A percentile compares a stretch with the other conserved stretches of the same genome.
phyloP scores from a whole-genome alignment of 1,140 invertebrate species.

The Philaenus spumarius region DNA sequence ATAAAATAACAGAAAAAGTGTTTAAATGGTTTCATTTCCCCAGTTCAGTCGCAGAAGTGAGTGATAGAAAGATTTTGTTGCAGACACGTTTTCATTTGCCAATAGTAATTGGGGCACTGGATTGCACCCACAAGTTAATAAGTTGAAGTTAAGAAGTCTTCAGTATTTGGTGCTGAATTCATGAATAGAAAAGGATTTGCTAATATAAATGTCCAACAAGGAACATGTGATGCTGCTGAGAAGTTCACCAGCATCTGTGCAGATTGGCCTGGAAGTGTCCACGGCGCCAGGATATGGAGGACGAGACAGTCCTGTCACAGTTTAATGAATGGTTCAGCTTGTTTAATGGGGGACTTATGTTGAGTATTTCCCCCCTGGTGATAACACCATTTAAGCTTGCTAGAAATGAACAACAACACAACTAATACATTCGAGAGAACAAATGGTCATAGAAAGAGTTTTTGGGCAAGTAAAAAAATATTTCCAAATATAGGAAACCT shows the following conservation, averaged over 20 bases:
- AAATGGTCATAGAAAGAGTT: neutral
- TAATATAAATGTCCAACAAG: constrained; percentile 7
- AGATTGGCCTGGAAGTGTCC: constrained; percentile 11
- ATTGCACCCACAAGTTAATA: constrained; percentile 2
- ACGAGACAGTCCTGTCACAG: neutral
- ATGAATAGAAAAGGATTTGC: too few relatives aligned
- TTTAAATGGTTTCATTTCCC: too few relatives aligned
- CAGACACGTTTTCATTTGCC: neutral
- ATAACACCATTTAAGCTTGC: neutral
- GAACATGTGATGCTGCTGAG: neutral
- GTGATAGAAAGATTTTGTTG: too few relatives aligned
- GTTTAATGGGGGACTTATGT: neutral
- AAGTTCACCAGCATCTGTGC: constrained; percentile 3
- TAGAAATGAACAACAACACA: neutral
- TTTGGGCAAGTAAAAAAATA: constrained; percentile 6
- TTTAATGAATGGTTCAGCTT: neutral
- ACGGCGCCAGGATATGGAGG: neutral
- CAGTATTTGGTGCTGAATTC: too few relatives aligned
- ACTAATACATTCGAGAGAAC: neutral
- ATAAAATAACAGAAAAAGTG: too few relatives aligned
- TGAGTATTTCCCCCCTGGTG: neutral
- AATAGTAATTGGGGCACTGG: neutral
- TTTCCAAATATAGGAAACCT: neutral
- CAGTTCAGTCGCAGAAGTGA: too few relatives aligned
- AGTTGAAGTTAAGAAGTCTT: too few relatives aligned